Evolutionary conservation across 2,888 invertebrate species (phyloP).

Genomic region (Helobdella robusta): DNA sequence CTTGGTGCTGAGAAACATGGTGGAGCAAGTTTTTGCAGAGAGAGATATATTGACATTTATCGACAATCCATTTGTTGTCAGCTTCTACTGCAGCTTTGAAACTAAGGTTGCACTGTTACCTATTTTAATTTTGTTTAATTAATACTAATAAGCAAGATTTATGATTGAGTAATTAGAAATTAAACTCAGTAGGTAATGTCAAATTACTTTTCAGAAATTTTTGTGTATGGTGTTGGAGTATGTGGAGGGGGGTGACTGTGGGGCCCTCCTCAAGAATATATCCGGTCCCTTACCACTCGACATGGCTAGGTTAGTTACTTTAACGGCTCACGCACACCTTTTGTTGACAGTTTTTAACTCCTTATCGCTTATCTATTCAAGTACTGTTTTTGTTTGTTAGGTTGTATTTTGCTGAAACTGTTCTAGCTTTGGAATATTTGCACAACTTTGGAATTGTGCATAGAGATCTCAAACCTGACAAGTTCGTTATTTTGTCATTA

Average conservation of each 20-base stretch:
- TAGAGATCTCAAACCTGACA: conserved; percentile 95
- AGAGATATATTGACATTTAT: conserved; percentile 97
- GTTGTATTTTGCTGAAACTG: conserved; percentile 97
- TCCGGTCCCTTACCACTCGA: conserved; percentile 82
- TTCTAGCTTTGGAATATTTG: conserved; percentile 93
- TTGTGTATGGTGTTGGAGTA: conserved; percentile 97
- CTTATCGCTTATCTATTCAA: not conserved
- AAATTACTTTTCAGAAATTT: conserved; percentile 60
- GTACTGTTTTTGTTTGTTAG: conserved; percentile 32
- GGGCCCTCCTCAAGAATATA: conserved; percentile 81
- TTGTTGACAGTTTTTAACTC: not conserved
- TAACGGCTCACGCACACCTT: not conserved
- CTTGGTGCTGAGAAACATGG: conserved; percentile 80
- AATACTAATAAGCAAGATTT: not conserved
- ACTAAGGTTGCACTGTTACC: conserved; percentile 60
- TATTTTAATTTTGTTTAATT: not conserved
- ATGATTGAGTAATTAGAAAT: not conserved
- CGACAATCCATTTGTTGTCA: conserved; percentile 98
- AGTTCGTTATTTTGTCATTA: conserved; percentile 56
- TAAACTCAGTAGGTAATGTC: not conserved
- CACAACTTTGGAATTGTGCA: conserved; percentile 99
- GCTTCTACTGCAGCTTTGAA: conserved; percentile 98
- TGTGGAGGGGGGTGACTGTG: conserved; percentile 98
- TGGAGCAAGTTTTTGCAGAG: conserved; percentile 88
- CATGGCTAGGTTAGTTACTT: conserved; percentile 66